These are phyloP conservation scores for Macrocentrus cingulum DNA, from an alignment of 1,140 invertebrate genomes.

Conservation along the genomic window DNA sequence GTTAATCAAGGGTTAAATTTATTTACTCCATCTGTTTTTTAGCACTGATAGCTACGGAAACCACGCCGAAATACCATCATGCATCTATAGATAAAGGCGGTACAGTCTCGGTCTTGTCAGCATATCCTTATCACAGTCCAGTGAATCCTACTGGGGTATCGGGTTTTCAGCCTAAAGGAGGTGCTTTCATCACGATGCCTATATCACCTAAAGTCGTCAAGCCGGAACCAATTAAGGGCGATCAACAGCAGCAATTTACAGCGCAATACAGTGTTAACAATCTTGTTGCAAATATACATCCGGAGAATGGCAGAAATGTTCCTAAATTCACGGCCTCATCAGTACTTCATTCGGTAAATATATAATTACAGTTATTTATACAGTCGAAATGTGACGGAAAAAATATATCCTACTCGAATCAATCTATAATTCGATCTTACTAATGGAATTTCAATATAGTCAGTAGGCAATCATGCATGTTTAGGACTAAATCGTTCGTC, in stretches of 20 bases:
- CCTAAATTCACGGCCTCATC: constrained; percentile 52
- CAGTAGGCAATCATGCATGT: too few species aligned
- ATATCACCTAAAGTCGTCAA: constrained; percentile 63
- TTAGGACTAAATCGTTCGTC: too few species aligned
- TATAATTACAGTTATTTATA: not conserved
- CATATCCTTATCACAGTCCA: constrained; percentile 69
- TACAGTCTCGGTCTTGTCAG: constrained; percentile 54
- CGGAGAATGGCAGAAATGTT: constrained; percentile 49
- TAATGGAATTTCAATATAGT: too few species aligned
- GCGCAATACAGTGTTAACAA: constrained; percentile 54
- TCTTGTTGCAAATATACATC: constrained; percentile 47
- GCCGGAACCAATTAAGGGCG: constrained; percentile 46
- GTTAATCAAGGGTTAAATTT: too few species aligned
- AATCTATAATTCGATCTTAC: too few species aligned
- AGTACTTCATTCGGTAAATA: constrained; percentile 52
- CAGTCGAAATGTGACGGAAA: too few species aligned
- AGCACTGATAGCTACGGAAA: constrained; percentile 57
- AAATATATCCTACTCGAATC: too few species aligned
- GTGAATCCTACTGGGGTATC: constrained; percentile 77
- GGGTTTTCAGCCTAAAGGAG: constrained; percentile 83
- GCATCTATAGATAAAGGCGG: constrained; percentile 49
- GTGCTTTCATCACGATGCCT: constrained; percentile 86
- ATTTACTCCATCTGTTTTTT: constrained; percentile 32
- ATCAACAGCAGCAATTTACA: constrained; percentile 52
- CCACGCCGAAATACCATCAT: constrained; percentile 56